These are phyloP conservation scores for Hafferia zeledoni DNA, from an alignment of 2,797 vertebrate species.

Conservation along the genomic window DNA sequence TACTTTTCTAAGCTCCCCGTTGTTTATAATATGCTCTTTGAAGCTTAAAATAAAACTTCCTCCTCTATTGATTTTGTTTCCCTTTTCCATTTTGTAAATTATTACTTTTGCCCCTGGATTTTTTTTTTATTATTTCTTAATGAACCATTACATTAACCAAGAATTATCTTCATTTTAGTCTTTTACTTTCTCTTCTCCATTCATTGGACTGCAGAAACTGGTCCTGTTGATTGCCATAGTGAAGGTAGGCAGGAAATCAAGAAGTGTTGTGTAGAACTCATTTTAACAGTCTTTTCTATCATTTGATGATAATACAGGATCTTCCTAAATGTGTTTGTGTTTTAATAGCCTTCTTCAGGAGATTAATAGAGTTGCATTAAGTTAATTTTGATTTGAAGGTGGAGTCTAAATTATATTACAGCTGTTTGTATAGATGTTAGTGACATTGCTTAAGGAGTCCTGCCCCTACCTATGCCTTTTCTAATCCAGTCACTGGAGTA, in stretches of 20 bases:
- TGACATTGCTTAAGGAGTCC: not conserved
- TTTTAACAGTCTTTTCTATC: not conserved
- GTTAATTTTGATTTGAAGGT: not conserved
- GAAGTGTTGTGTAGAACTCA: not conserved
- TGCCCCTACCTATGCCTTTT: not conserved
- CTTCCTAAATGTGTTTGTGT: not conserved
- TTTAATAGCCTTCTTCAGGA: not conserved
- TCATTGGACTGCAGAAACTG: not conserved
- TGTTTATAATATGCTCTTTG: slow-evolving; percentile 65
- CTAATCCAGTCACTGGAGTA: not conserved
- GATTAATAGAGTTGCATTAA: not conserved
- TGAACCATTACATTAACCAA: not conserved
- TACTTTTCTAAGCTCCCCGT: slow-evolving; percentile 62
- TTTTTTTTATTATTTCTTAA: slow-evolving; percentile 30
- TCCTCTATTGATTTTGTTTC: slow-evolving; percentile 67
- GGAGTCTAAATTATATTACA: not conserved
- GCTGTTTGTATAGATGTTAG: not conserved
- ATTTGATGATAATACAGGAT: not conserved
- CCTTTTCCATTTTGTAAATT: slow-evolving; percentile 61
- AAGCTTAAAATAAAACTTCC: slow-evolving; percentile 71
- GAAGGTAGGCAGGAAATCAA: slow-evolving; percentile 35
- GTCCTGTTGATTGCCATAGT: not conserved
- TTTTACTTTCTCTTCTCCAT: slow-evolving; percentile 9
- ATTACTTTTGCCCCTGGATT: slow-evolving; percentile 19
- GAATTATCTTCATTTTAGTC: not conserved